Evolutionary conservation across 2,888 invertebrate species (phyloP), one percentile per base, ranked within the genome.

Genomic region (Sipunculus nudus): DNA sequence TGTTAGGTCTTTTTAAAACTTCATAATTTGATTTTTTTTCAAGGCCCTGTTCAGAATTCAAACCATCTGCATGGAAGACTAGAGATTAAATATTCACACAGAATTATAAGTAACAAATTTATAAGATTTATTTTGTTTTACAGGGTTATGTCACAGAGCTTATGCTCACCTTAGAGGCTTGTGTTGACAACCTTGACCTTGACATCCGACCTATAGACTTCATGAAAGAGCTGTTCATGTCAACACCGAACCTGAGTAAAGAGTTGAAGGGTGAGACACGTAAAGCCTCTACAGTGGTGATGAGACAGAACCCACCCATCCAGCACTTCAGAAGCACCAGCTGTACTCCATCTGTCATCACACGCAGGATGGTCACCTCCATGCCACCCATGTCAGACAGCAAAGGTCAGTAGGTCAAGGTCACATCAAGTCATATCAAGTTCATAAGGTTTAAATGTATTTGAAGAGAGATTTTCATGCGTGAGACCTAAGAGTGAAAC

Each of bases 61-160:
- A n/a, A n/a, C n/a, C n/a, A n/a, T n/a, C n/a, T n/a, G n/a, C n/a
- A n/a, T n/a, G n/a, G n/a, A n/a, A n/a, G n/a, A n/a, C n/a, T n/a
- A n/a, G n/a, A n/a, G n/a, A n/a, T n/a, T n/a, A n/a, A n/a, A n/a
- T n/a, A n/a, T n/a, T n/a, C n/a, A n/a, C n/a, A n/a, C n/a, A n/a
- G n/a, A n/a, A n/a, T n/a, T n/a, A n/a, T n/a, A n/a, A n/a, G n/a
- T n/a, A n/a, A n/a, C n/a, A n/a, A n/a, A n/a, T n/a, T n/a, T n/a
- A 2, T 21, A 19, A 3, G 16, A 21, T 39, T 26, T 13, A 53
- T 45, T 52, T 40, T 53, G 47, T 53, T 48, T 63, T 78, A 48
- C 74, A 88, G 87, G 97, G 98, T 61, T 99, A 99, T 85, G 98
- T 99, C 2, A 98, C 97, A 0, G 98, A 99, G 82, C 86, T 99